Evolutionary conservation across 2,888 invertebrate species (phyloP).

Genomic region (Plutella xylostella): DNA sequence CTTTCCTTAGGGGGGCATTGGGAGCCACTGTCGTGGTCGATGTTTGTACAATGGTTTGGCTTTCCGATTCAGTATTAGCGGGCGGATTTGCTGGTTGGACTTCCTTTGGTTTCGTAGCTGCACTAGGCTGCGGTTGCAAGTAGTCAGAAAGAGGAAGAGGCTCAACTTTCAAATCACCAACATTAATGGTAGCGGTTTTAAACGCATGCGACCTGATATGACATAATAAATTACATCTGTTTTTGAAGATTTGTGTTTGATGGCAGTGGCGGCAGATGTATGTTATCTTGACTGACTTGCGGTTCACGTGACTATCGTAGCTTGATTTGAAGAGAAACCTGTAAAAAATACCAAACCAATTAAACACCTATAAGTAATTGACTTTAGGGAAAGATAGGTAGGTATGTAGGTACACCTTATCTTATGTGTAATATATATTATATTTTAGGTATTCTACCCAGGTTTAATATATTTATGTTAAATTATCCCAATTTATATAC

Average conservation of each 20-base stretch:
- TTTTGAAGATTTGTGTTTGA: slow-evolving; percentile 40
- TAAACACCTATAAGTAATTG: too few species aligned
- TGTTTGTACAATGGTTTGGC: too few species aligned
- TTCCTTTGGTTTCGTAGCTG: not conserved
- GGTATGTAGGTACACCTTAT: too few species aligned
- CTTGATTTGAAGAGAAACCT: slow-evolving; percentile 53
- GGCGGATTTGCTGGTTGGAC: not conserved
- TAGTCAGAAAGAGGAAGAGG: slow-evolving; percentile 36
- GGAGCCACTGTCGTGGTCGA: not conserved
- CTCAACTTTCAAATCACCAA: slow-evolving; percentile 48
- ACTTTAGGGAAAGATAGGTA: too few species aligned
- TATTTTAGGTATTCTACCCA: too few species aligned
- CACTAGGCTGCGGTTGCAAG: not conserved
- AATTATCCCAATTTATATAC: too few species aligned
- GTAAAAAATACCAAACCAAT: too few species aligned
- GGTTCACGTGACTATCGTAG: slow-evolving; percentile 43
- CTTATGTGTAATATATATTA: too few species aligned
- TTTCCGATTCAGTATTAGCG: too few species aligned
- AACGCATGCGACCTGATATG: slow-evolving; percentile 61
- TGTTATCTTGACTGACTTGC: slow-evolving; percentile 53
- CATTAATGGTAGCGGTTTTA: slow-evolving; percentile 57
- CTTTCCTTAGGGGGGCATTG: not conserved
- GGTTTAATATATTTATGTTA: too few species aligned
- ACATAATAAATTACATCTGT: slow-evolving; percentile 55
- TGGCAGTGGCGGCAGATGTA: slow-evolving; percentile 48